Evolutionary conservation across 1,140 invertebrate species (phyloP).

Genomic region (Sitobion miscanthi): DNA sequence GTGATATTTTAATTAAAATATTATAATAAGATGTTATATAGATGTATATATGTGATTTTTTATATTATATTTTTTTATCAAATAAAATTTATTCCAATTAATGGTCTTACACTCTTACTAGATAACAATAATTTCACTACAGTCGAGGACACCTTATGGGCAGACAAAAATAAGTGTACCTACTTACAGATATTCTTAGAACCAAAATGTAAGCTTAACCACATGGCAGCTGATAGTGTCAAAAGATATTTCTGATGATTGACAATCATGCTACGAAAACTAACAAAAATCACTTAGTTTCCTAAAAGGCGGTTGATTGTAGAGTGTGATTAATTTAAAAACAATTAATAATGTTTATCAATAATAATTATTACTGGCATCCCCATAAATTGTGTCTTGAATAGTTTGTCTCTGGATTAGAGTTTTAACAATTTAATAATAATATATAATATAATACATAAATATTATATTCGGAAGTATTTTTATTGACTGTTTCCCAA

Average conservation of each 20-base stretch:
- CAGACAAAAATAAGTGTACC: neutral
- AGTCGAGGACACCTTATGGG: neutral
- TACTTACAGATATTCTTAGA: neutral
- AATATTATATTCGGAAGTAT: no score
- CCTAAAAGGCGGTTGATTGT: no score
- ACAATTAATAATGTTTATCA: neutral
- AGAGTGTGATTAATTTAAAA: neutral
- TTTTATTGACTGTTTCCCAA: no score
- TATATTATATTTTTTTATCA: no score
- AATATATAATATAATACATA: no score
- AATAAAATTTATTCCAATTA: neutral
- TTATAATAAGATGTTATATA: neutral
- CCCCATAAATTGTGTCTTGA: no score
- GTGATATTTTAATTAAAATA: conserved; percentile 2
- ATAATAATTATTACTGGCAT: neutral
- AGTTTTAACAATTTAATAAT: no score
- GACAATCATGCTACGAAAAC: no score
- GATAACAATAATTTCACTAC: neutral
- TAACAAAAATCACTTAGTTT: no score
- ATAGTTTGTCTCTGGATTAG: no score
- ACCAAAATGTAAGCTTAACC: neutral
- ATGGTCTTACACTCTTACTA: neutral
- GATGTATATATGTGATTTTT: no score
- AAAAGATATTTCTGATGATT: neutral
- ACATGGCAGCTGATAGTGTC: neutral